Percentiles rank a stretch among this genome's conserved stretches.
These are phyloP conservation scores for Neoitamus cyanurus DNA, from an alignment of 2,888 invertebrate genomes.

Conservation along the genomic window DNA sequence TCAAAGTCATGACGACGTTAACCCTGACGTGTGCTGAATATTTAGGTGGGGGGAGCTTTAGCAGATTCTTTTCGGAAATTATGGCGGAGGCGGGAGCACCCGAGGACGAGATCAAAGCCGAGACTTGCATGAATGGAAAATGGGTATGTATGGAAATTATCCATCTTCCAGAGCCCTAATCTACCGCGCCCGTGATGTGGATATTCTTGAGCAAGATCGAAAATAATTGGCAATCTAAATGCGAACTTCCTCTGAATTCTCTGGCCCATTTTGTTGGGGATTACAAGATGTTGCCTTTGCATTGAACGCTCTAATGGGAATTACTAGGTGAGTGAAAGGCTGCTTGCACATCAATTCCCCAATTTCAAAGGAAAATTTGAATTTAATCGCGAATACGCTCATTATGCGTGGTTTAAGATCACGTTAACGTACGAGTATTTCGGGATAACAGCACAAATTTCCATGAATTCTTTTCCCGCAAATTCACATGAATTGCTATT, in stretches of 20 bases:
- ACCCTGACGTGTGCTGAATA: constrained; percentile 22
- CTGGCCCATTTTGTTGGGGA: background rate
- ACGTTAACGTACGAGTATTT: too few relatives aligned
- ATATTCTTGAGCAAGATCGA: background rate
- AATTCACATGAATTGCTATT: too few relatives aligned
- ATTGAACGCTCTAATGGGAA: background rate
- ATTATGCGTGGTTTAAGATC: too few relatives aligned
- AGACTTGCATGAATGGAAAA: background rate
- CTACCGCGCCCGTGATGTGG: background rate
- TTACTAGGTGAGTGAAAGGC: background rate
- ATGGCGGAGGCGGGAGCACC: background rate
- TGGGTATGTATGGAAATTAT: background rate
- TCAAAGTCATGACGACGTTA: background rate
- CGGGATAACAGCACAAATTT: too few relatives aligned
- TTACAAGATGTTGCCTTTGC: background rate
- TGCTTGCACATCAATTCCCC: background rate
- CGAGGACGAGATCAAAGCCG: background rate
- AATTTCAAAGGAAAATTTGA: background rate
- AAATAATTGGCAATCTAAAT: background rate
- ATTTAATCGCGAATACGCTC: background rate
- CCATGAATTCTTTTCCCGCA: too few relatives aligned
- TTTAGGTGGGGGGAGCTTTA: background rate
- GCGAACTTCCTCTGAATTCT: background rate
- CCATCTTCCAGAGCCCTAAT: background rate
- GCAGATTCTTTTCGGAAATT: constrained; percentile 2